Conservation (phyloP, 2,888 invertebrate species). For the Icerya purchasi region DNA sequence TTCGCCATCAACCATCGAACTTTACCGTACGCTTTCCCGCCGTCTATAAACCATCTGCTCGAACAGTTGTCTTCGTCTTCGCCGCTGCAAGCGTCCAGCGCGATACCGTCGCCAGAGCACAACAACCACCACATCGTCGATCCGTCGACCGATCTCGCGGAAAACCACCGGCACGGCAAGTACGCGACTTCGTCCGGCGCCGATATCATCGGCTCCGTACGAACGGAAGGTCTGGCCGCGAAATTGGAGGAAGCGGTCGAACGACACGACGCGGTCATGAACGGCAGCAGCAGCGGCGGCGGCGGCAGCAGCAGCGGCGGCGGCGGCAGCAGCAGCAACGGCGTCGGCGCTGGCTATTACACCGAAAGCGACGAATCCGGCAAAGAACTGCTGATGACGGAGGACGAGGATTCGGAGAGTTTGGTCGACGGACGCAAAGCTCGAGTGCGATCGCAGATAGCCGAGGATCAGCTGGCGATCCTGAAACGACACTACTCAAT, state of each 20-base stretch:
- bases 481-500: conserved; percentile 71
- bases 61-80: conserved; percentile 32
- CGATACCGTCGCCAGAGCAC: conserved; percentile 9
- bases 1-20: conserved; percentile 20
- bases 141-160: conserved; percentile 22
- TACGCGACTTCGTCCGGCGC: conserved; percentile 26
- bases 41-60: conserved; percentile 40
- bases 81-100: conserved; percentile 8
- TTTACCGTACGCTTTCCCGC: conserved; percentile 31
- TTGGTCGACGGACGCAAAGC: conserved; percentile 32
- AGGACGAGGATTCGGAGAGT: conserved; percentile 19
- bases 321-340: conserved; percentile 24
- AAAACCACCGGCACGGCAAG: conserved; percentile 18
- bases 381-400: conserved; percentile 18
- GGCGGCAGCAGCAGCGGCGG: conserved; percentile 19
- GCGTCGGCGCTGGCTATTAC: conserved; percentile 17
- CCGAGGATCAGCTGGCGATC: conserved; percentile 76
- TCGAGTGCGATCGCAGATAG: conserved; percentile 78
- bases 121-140: conserved; percentile 33
- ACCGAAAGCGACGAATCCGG: conserved; percentile 19
- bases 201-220: conserved; percentile 23
- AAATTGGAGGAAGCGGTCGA: conserved; percentile 46
- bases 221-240: conserved; percentile 50
- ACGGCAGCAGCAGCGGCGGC: conserved; percentile 23
- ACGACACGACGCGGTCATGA: conserved; percentile 33